Base-by-base conservation (phyloP, 2,797 vertebrate genomes). In the Coreius guichenoti region DNA sequence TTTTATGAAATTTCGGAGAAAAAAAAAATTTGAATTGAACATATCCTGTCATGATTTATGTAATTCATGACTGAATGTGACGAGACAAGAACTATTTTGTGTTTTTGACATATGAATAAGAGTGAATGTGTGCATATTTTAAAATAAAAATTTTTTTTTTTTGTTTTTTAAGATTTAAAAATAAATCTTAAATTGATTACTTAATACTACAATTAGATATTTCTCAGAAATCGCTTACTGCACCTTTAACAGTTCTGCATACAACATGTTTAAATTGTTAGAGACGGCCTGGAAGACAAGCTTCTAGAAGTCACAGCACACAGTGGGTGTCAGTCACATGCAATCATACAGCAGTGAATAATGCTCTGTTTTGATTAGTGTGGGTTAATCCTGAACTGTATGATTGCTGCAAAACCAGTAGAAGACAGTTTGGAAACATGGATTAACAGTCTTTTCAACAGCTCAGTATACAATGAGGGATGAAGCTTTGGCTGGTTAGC, bases 351-450 rank as follows among this genome's bases (percentile, higher is more conserved):
- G 54, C 45, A 16, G 49, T 26, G 19, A 58, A 36, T 29, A 56
- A 56, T 72, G 49, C 16, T 26, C 56, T 39, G 23, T 81, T 72
- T 82, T 70, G 19, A 75, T 75, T 33, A 33, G 33, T 73, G 31
- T 67, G 12, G 45, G 11, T 84, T 69, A 58, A 78, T 78, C 63
- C 63, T 21, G 49, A 78, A 69, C 79, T 16, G 65, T 76, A 56
- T 1, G 8, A 70, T 23, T 78, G 54, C 54, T 73, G 69, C 45
- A 76, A 69, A 58, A 78, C 82, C 82, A 68, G 23, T 58, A 58
- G 45, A 43, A 47, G 13, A 47, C 45, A 13, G 56, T 9, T 67
- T 51, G 76, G 21, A 43, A 75, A 76, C n/a, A 19, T 67, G 73
- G 45, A 83, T 76, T 76, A 76, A 65, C 4, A 16, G 17, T 68